Percentiles rank a stretch among this genome's conserved stretches.
Conservation (phyloP, 2,888 invertebrate species). For the Lithophane socia region DNA sequence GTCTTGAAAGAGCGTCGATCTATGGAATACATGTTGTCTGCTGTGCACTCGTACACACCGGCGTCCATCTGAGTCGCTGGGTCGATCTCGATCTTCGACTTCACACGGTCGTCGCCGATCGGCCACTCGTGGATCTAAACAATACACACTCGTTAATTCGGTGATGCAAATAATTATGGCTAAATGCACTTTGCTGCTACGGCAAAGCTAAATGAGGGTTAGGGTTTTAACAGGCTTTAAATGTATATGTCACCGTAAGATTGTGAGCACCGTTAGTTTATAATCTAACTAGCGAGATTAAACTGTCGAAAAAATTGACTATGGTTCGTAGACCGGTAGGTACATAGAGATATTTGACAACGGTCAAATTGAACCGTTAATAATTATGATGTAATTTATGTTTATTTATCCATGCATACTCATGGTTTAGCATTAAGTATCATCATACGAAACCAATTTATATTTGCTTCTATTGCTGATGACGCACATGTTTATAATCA, state of each 20-base stretch:
- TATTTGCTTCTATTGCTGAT: neutral
- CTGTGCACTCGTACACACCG: slow-evolving; percentile 98
- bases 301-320: neutral
- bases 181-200: neutral
- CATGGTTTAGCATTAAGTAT: neutral
- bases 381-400: neutral
- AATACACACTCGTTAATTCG: slow-evolving; percentile 13
- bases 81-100: slow-evolving; percentile 98
- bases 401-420: too few relatives aligned
- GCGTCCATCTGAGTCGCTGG: slow-evolving; percentile 99
- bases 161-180: neutral
- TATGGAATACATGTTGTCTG: slow-evolving; percentile 98
- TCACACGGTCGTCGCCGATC: slow-evolving; percentile 94
- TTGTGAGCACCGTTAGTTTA: too few relatives aligned
- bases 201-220: neutral
- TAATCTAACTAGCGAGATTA: too few relatives aligned
- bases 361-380: neutral
- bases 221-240: neutral
- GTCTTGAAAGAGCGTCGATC: slow-evolving; percentile 98
- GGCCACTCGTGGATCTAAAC: slow-evolving; percentile 97
- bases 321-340: neutral
- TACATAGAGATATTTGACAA: neutral
- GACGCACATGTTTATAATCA: neutral
- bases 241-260: too few relatives aligned
- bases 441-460: neutral